Conservation (phyloP, 2,113 vertebrate genomes). For the Geococcyx californianus region DNA sequence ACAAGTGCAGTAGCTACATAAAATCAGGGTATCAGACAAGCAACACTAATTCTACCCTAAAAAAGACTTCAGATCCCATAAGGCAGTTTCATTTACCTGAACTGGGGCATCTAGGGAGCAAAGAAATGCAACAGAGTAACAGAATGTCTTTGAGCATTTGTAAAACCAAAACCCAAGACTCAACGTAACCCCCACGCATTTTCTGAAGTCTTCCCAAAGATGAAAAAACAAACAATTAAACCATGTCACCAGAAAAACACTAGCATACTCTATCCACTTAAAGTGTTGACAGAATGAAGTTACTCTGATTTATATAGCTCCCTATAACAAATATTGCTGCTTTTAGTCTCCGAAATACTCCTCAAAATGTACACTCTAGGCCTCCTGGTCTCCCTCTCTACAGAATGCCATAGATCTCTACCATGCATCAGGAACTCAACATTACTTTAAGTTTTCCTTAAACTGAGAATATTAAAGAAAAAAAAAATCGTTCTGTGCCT, state of each 20-base stretch:
- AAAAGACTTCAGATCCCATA: neutral
- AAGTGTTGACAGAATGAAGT: neutral
- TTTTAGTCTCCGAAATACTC: neutral
- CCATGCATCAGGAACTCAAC: neutral
- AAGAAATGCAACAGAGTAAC: neutral
- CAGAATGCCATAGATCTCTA: neutral
- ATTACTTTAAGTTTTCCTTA: neutral
- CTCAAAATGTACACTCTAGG: neutral
- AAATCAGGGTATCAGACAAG: neutral
- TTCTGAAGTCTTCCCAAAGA: neutral
- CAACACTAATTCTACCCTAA: neutral
- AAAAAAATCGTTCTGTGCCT: neutral
- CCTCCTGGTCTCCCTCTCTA: neutral
- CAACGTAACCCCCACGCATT: neutral
- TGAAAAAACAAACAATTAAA: neutral
- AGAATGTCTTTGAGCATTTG: neutral
- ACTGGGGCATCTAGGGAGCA: neutral
- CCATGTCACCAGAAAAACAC: neutral
- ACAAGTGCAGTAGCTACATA: neutral
- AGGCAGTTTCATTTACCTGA: neutral
- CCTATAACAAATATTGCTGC: accelerated
- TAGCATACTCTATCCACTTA: accelerated
- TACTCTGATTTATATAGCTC: neutral
- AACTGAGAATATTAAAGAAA: neutral
- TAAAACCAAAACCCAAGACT: neutral